These are phyloP conservation scores for Choreutis nemorana DNA, from an alignment of 2,888 invertebrate genomes.

Conservation along the genomic window DNA sequence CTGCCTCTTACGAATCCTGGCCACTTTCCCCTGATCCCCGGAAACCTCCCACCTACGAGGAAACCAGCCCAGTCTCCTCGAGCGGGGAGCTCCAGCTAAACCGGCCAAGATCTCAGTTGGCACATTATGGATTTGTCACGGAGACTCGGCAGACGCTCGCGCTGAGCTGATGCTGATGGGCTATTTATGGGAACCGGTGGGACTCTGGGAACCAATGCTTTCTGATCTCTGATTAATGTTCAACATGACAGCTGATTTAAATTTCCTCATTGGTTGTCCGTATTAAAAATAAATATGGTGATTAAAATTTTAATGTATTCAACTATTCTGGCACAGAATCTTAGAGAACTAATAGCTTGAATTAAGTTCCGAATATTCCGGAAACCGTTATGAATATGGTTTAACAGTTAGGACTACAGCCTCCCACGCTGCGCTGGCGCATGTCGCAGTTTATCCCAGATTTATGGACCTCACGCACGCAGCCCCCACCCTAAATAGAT, in stretches of 20 bases:
- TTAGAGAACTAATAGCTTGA: too few species aligned
- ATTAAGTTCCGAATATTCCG: background rate
- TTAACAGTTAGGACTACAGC: conserved; percentile 3
- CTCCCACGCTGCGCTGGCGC: conserved; percentile 25
- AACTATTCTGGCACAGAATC: too few species aligned
- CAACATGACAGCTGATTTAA: too few species aligned
- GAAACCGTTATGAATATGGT: background rate
- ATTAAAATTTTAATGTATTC: too few species aligned
- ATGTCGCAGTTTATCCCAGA: conserved; percentile 20
- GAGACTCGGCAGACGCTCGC: conserved; percentile 23
- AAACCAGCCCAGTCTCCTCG: conserved; percentile 7
- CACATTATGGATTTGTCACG: conserved; percentile 46
- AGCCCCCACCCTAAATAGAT: conserved; percentile 13
- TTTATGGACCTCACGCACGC: conserved; percentile 27
- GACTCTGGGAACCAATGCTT: too few species aligned
- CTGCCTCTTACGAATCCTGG: conserved; percentile 27
- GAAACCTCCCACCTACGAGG: conserved; percentile 8
- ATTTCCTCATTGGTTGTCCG: too few species aligned
- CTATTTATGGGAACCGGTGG: conserved; percentile 13
- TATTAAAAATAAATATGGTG: too few species aligned
- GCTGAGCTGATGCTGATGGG: conserved; percentile 21
- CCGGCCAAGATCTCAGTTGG: conserved; percentile 23
- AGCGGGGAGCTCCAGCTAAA: conserved; percentile 15
- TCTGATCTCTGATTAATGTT: too few species aligned
- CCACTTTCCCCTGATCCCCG: conserved; percentile 17